These are phyloP conservation scores for Drosophila setifemur DNA, from an alignment of 1,140 invertebrate species.

Conservation along the genomic window DNA sequence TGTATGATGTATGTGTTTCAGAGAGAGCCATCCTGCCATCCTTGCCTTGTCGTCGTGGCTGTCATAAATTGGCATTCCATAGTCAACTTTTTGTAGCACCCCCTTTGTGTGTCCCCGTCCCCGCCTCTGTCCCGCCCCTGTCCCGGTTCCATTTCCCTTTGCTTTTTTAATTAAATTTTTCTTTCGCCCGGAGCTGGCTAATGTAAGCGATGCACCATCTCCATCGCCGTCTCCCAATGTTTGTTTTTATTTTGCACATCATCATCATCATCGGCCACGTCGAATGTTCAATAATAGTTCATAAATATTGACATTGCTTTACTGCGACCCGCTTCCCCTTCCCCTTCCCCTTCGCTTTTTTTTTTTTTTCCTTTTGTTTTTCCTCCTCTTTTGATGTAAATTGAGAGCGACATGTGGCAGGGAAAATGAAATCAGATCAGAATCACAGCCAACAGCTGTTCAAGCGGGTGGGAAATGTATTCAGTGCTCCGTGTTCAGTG, in stretches of 20 bases:
- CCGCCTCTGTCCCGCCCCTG: too few species aligned
- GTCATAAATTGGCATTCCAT: slow-evolving; percentile 54
- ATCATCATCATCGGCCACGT: slow-evolving; percentile 4
- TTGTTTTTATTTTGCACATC: slow-evolving; percentile 7
- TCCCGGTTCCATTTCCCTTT: slow-evolving; percentile 11
- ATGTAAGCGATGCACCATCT: slow-evolving; percentile 10
- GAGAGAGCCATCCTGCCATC: neutral
- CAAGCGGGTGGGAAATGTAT: neutral
- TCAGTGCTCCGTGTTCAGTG: too few species aligned
- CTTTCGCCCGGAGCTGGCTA: slow-evolving; percentile 22
- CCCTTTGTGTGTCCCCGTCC: too few species aligned
- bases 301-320: slow-evolving; percentile 40
- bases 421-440: slow-evolving; percentile 53
- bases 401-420: slow-evolving; percentile 34
- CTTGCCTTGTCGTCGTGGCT: slow-evolving; percentile 13
- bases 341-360: too few species aligned
- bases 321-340: too few species aligned
- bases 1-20: neutral
- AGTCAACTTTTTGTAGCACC: slow-evolving; percentile 6
- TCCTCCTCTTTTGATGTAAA: too few species aligned
- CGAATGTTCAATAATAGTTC: slow-evolving; percentile 39
- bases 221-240: neutral
- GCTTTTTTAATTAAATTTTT: slow-evolving; percentile 56
- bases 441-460: slow-evolving; percentile 8
- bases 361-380: neutral